These are phyloP conservation scores for Oreochromis aureus DNA, from an alignment of 2,113 vertebrate genomes.

Conservation along the genomic window DNA sequence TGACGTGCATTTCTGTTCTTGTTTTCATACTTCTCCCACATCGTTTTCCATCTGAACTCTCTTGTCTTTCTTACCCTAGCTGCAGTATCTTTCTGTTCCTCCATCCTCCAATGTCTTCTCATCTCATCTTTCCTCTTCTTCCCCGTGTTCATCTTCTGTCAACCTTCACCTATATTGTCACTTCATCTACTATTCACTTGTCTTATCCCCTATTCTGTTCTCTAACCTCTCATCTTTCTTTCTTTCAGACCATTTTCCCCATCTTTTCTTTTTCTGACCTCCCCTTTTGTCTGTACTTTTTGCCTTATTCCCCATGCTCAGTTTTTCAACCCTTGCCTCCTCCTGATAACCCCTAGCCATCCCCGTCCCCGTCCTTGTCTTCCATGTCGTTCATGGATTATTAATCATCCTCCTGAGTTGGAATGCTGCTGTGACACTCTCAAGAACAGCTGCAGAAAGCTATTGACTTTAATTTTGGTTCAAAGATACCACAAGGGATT, in stretches of 20 bases:
- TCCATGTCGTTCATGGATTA: constrained; percentile 35
- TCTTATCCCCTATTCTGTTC: background rate
- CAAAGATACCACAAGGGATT: constrained; percentile 16
- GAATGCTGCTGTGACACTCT: background rate
- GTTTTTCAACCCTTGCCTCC: background rate
- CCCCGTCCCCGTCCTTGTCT: constrained; percentile 40
- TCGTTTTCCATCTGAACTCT: background rate
- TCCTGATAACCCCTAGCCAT: background rate
- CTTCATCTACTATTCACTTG: background rate
- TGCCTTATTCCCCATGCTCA: background rate
- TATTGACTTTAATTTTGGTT: constrained; percentile 28
- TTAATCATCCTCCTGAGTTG: constrained; percentile 22
- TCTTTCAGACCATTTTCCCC: background rate
- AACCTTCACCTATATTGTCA: background rate
- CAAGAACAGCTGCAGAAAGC: background rate
- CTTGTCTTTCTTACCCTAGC: background rate
- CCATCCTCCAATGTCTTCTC: background rate
- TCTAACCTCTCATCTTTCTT: background rate
- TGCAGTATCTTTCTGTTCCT: background rate
- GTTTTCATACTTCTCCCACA: background rate
- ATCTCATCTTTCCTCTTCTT: background rate
- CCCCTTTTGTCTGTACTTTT: background rate
- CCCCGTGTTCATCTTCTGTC: background rate
- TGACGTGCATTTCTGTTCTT: background rate
- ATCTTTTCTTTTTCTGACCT: background rate